These are phyloP conservation scores for Lucinisca nassula DNA, from an alignment of 2,888 invertebrate genomes.

Conservation along the genomic window DNA sequence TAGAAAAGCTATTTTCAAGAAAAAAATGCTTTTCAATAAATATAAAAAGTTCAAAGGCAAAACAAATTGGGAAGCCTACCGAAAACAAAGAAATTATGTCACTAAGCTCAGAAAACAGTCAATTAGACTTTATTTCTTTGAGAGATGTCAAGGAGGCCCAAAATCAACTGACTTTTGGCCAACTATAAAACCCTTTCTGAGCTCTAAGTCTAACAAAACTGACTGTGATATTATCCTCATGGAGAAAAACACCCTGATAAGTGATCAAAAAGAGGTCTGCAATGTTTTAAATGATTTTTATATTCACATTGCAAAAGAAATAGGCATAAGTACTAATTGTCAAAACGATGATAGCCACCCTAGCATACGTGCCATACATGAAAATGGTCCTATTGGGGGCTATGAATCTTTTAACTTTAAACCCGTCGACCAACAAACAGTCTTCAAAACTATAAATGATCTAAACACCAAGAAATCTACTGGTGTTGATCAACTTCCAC, in stretches of 20 bases:
- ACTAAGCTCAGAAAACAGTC: constrained; percentile 30
- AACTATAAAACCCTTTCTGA: constrained; percentile 49
- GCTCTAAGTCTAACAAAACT: too few relatives aligned
- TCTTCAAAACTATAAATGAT: neutral
- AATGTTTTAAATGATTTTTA: constrained; percentile 12
- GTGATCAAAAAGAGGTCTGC: neutral
- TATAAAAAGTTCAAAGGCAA: neutral
- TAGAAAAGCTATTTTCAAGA: constrained; percentile 41
- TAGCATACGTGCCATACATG: constrained; percentile 14
- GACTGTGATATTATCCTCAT: constrained; percentile 19
- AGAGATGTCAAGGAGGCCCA: constrained; percentile 28
- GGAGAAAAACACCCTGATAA: constrained; percentile 9
- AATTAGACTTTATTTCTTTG: constrained; percentile 36
- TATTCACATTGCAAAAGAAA: constrained; percentile 19
- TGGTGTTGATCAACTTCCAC: neutral
- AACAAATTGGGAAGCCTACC: constrained; percentile 34
- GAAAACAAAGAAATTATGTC: constrained; percentile 39
- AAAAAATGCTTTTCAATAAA: constrained; percentile 37
- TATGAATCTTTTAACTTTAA: neutral
- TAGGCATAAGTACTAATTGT: neutral
- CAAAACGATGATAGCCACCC: constrained; percentile 16
- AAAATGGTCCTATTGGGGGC: neutral
- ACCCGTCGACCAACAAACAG: neutral
- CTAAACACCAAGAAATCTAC: neutral
- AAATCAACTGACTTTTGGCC: constrained; percentile 30